phyloP scores from a whole-genome alignment of 2,113 vertebrate species.

The Vulpes lagopus region DNA sequence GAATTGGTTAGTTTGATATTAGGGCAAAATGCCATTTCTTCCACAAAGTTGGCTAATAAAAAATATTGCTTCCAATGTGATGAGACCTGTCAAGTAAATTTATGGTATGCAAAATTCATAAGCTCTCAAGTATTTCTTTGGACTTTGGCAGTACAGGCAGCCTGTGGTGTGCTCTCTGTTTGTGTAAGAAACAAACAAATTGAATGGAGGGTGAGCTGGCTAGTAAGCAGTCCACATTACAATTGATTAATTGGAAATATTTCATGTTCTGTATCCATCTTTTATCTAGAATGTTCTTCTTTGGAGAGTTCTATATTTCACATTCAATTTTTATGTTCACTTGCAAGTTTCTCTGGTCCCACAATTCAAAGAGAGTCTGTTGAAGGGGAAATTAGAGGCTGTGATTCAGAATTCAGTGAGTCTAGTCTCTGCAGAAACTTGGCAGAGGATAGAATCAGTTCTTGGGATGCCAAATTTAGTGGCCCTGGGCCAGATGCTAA shows the following conservation, averaged over 20 bases:
- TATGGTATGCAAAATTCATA: conserved; percentile 34
- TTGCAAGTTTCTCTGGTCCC: conserved; percentile 77
- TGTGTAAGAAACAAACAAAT: conserved; percentile 14
- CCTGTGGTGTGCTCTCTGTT: neutral
- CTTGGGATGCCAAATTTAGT: conserved; percentile 87
- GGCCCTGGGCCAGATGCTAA: conserved; percentile 87
- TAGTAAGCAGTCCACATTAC: neutral
- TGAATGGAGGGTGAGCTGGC: neutral
- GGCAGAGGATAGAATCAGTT: conserved; percentile 86
- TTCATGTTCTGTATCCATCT: neutral
- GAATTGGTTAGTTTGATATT: conserved; percentile 83
- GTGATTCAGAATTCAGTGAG: conserved; percentile 85
- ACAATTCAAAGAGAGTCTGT: conserved; percentile 83
- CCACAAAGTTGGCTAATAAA: conserved; percentile 80
- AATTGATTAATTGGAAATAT: conserved; percentile 44
- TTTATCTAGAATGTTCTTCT: conserved; percentile 54
- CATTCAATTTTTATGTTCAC: conserved; percentile 76
- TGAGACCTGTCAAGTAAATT: conserved; percentile 78
- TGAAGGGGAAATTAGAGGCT: conserved; percentile 79
- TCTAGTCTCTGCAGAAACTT: conserved; percentile 88
- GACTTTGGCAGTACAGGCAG: neutral
- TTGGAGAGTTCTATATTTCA: conserved; percentile 57
- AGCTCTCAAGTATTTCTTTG: conserved; percentile 66
- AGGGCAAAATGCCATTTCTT: conserved; percentile 82
- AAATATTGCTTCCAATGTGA: conserved; percentile 80